Conservation (phyloP, 2,113 vertebrate species). For the Leucopsar rothschildi region DNA sequence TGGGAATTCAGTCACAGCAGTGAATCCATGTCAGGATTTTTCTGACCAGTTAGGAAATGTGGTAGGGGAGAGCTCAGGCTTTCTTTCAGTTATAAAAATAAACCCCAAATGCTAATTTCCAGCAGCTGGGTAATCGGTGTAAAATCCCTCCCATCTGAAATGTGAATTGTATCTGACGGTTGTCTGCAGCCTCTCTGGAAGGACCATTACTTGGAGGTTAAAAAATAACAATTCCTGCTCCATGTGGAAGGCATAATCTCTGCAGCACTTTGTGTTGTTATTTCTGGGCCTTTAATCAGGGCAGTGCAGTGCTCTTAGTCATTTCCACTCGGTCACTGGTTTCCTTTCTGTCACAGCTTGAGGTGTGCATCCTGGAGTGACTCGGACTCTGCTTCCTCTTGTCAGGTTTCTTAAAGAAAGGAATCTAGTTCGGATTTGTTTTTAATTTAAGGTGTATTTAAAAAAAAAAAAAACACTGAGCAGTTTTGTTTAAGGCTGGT, state of each 20-base stretch:
- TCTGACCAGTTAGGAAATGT: not conserved
- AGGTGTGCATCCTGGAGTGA: not conserved
- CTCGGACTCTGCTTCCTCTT: conserved; percentile 52
- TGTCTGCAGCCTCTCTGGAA: not conserved
- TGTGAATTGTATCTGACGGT: not conserved
- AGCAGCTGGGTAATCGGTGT: not conserved
- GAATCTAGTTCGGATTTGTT: not conserved
- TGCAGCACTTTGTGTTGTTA: not conserved
- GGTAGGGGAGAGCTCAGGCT: not conserved
- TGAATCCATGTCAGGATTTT: not conserved
- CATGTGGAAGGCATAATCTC: not conserved
- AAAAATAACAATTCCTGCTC: conserved; percentile 17
- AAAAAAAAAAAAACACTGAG: not conserved
- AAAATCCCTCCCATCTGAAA: not conserved
- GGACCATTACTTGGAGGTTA: not conserved
- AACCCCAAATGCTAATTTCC: not conserved
- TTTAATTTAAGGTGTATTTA: not conserved
- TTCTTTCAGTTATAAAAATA: not conserved
- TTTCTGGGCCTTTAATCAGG: conserved; percentile 50
- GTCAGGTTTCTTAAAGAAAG: conserved; percentile 18
- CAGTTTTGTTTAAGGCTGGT: not conserved
- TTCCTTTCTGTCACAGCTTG: conserved; percentile 27
- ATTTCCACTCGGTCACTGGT: conserved; percentile 37
- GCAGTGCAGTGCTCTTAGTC: conserved; percentile 5
- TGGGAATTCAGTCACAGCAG: not conserved